Percentiles rank a stretch among this genome's conserved stretches.
Evolutionary conservation across 2,113 vertebrate genomes (phyloP).

Genomic region (Urocitellus parryii): DNA sequence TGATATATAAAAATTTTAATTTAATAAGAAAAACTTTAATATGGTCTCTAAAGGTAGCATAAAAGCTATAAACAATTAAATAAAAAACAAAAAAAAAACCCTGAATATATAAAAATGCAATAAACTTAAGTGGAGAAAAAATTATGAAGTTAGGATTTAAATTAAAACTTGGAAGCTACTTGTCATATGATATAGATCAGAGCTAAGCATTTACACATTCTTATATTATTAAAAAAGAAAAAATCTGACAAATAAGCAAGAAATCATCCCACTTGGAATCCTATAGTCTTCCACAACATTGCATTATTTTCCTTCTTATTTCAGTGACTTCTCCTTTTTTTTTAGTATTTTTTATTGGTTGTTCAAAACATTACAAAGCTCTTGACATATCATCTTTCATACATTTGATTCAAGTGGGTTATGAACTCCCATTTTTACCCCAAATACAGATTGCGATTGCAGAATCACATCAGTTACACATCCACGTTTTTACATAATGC

Average conservation of each 20-base stretch:
- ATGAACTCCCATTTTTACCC: too few species aligned
- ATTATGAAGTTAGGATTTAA: not conserved
- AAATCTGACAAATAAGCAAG: not conserved
- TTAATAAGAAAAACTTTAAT: not conserved
- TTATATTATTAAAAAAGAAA: not conserved
- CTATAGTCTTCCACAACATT: not conserved
- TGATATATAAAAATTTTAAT: not conserved
- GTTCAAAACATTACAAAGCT: too few species aligned
- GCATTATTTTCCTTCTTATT: not conserved
- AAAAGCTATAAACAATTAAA: not conserved
- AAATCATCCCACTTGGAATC: not conserved
- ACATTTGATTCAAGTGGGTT: too few species aligned
- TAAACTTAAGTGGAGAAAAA: not conserved
- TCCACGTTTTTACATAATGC: too few species aligned
- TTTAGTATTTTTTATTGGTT: too few species aligned
- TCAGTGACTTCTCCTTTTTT: not conserved
- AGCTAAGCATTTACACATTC: not conserved
- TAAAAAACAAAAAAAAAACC: not conserved
- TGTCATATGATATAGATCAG: not conserved
- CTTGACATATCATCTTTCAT: too few species aligned
- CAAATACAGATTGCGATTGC: too few species aligned
- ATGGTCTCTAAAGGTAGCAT: not conserved
- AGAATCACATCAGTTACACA: too few species aligned
- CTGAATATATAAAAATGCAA: not conserved
- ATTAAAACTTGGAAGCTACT: not conserved